A percentile compares a stretch with the other conserved stretches of the same genome.
These are phyloP conservation scores for Thecocarcelia acutangulata DNA, from an alignment of 2,888 invertebrate genomes.

Conservation along the genomic window DNA sequence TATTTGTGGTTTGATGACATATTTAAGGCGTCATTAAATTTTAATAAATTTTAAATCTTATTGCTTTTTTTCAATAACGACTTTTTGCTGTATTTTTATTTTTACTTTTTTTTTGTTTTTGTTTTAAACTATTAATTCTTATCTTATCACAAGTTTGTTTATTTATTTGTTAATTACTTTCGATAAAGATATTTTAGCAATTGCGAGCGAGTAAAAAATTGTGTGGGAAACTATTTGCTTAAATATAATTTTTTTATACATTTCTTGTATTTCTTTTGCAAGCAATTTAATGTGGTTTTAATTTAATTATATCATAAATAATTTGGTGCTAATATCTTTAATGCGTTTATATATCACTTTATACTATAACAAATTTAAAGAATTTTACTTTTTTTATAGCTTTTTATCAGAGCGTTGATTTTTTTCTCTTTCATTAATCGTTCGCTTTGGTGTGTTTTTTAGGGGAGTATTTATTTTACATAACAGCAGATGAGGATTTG, in stretches of 20 bases:
- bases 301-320: too few species aligned
- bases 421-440: background rate
- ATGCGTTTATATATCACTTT: background rate
- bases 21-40: too few species aligned
- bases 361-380: constrained; percentile 5
- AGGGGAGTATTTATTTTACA: background rate
- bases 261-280: constrained; percentile 13
- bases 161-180: background rate
- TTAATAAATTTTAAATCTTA: background rate
- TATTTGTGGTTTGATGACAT: too few species aligned
- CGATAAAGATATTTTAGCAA: background rate
- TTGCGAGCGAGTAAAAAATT: too few species aligned
- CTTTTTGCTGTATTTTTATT: background rate
- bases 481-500: too few species aligned
- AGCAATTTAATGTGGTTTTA: constrained; percentile 6
- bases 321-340: constrained; percentile 8
- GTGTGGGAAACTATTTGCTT: too few species aligned
- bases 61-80: background rate
- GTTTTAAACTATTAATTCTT: background rate
- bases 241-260: constrained; percentile 9
- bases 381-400: constrained; percentile 22
- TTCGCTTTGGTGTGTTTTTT: background rate
- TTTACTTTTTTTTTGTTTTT: background rate
- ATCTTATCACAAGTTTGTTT: constrained; percentile 22
- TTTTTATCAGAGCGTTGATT: background rate